phyloP scores from a whole-genome alignment of 2,797 vertebrate species.

The Mus caroli region DNA sequence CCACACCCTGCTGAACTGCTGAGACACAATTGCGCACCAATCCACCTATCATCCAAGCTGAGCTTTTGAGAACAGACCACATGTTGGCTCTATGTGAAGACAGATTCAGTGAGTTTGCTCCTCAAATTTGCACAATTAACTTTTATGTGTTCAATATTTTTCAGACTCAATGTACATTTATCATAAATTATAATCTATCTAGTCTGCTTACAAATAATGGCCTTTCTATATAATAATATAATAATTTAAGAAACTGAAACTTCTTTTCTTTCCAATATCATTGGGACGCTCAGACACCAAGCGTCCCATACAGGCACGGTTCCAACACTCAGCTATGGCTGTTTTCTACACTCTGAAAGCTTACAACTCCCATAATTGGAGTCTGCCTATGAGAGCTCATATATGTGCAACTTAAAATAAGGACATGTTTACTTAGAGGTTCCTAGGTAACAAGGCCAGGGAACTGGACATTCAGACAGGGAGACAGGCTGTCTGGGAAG shows the following conservation, averaged over 20 bases:
- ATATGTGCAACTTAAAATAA: slow-evolving; percentile 53
- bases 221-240: not conserved
- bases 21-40: not conserved
- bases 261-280: slow-evolving; percentile 43
- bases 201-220: slow-evolving; percentile 49
- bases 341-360: slow-evolving; percentile 45
- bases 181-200: not conserved
- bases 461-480: too few species aligned
- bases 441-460: too few species aligned
- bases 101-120: not conserved
- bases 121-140: slow-evolving; percentile 55
- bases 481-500: too few species aligned
- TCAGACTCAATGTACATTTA: slow-evolving; percentile 24
- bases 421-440: not conserved
- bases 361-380: slow-evolving; percentile 17
- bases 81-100: not conserved
- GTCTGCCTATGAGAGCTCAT: slow-evolving; percentile 42
- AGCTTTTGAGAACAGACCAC: slow-evolving; percentile 5
- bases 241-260: slow-evolving; percentile 48
- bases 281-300: not conserved
- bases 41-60: not conserved
- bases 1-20: not conserved
- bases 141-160: slow-evolving; percentile 46
- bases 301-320: not conserved
- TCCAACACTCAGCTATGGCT: not conserved